phyloP scores from a whole-genome alignment of 30 jellyfish, hydroid and myxozoan species.

The Clytia hemisphaerica region DNA sequence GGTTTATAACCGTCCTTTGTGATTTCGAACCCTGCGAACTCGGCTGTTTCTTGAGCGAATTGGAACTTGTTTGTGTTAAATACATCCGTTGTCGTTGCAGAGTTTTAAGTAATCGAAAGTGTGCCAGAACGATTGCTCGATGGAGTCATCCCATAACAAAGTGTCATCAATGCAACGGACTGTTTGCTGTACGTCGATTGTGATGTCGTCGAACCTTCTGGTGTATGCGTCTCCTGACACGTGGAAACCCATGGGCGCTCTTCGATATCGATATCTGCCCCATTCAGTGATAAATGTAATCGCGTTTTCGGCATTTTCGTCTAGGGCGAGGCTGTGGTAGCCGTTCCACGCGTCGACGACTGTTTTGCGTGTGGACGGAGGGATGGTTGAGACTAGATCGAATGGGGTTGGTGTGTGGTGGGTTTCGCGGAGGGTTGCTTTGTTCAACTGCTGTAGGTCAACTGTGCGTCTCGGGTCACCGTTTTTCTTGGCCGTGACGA shows the following conservation, averaged over 20 bases:
- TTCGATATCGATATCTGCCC: slow-evolving; percentile 47
- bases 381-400: slow-evolving; percentile 16
- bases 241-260: slow-evolving; percentile 50
- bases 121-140: slow-evolving; percentile 32
- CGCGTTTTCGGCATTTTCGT: neutral
- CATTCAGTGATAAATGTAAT: slow-evolving; percentile 48
- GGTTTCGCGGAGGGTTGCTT: slow-evolving; percentile 47
- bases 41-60: slow-evolving; percentile 27
- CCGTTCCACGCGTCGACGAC: slow-evolving; percentile 73
- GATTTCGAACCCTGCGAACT: slow-evolving; percentile 55
- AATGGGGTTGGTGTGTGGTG: slow-evolving; percentile 62
- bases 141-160: slow-evolving; percentile 21
- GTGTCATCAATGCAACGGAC: slow-evolving; percentile 42
- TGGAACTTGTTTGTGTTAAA: slow-evolving; percentile 29
- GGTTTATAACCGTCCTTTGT: slow-evolving; percentile 38
- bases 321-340: slow-evolving; percentile 46
- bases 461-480: slow-evolving; percentile 44
- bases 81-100: slow-evolving; percentile 20
- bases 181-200: neutral
- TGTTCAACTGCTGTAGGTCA: slow-evolving; percentile 39
- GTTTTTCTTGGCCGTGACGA: slow-evolving; percentile 22
- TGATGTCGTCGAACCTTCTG: slow-evolving; percentile 36
- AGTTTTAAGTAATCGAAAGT: slow-evolving; percentile 26
- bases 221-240: slow-evolving; percentile 63
- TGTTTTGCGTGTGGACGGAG: slow-evolving; percentile 34